Evolutionary conservation across 2,797 vertebrate genomes (phyloP), one percentile per base, ranked within the genome.

Genomic region (Crocidura indochinensis): DNA sequence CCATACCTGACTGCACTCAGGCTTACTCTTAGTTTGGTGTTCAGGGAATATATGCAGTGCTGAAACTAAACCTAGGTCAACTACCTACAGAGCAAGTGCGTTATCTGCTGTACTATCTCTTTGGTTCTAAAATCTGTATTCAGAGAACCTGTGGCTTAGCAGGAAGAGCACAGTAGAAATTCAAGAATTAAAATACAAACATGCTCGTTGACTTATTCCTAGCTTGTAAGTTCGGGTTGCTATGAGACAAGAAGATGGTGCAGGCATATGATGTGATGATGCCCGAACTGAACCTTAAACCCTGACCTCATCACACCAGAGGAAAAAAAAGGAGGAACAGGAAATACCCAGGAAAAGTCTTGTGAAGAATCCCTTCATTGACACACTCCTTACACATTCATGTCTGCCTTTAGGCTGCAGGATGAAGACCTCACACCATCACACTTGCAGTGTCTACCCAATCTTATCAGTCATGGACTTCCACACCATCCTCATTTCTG

Each of bases 131-230:
- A 85, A 72, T 79, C 53, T 72, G 19, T 15, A 80, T 10, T 72
- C 82, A 27, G 46, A 89, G 67, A 82, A 75, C 74, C 56, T 62
- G 60, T 19, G 24, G 7, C 72, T 24, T 65, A 31, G 75, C 67
- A 69, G 44, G 65, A 92, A 92, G 74, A 47, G 87, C 53, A 49
- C 67, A 73, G 19, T 56, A 49, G 27, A 29, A 85, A 65, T 31
- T 3, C 65, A 53, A 81, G 0, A 77, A 24, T 72, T 78, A 92
- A 91, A 92, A 76, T 14, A 31, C 29, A 56, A 56, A 92, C 53
- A 85, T 72, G 44, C 26, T 0, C 27, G 51, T 17, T 72, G 38
- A 62, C 53, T 84, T 69, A 69, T 88, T 87, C 90, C 76, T 56
- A 74, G 29, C 26, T 24, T 67, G 68, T 10, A n/a, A 5, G 10